A percentile compares a stretch with the other conserved stretches of the same genome.
These are phyloP conservation scores for Lapara coniferarum DNA, from an alignment of 2,888 invertebrate genomes.

Conservation along the genomic window DNA sequence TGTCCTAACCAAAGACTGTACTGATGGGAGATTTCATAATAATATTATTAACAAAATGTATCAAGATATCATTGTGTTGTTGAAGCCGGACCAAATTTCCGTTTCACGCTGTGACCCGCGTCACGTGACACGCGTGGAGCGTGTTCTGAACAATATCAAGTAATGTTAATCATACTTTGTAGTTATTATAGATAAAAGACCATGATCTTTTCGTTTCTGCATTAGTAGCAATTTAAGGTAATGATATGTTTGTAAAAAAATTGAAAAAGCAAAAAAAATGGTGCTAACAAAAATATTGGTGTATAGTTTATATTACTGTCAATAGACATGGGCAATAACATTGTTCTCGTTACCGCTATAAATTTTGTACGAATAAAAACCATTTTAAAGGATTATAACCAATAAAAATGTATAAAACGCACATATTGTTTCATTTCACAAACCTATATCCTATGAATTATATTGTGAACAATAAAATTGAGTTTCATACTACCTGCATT, in stretches of 20 bases:
- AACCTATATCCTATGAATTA: neutral
- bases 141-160: constrained; percentile 49
- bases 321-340: constrained; percentile 69
- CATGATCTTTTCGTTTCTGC: constrained; percentile 66
- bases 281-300: constrained; percentile 80
- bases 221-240: constrained; percentile 76
- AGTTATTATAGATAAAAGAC: constrained; percentile 63
- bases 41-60: constrained; percentile 56
- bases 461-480: neutral
- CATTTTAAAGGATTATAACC: constrained; percentile 62
- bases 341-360: constrained; percentile 72
- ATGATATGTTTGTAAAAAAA: constrained; percentile 74
- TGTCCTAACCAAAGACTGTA: constrained; percentile 82
- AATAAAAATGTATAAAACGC: constrained; percentile 69
- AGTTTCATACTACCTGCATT: no score
- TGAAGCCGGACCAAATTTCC: constrained; percentile 79
- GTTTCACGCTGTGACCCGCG: constrained; percentile 43
- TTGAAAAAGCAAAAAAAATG: constrained; percentile 66
- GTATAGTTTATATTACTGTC: constrained; percentile 70
- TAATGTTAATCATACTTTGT: constrained; percentile 59
- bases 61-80: constrained; percentile 51
- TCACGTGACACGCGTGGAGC: no score
- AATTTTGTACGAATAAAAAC: constrained; percentile 74
- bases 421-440: constrained; percentile 42
- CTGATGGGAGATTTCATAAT: constrained; percentile 63